Conservation (phyloP, 2,888 invertebrate species). For the Epinotia nisella region DNA sequence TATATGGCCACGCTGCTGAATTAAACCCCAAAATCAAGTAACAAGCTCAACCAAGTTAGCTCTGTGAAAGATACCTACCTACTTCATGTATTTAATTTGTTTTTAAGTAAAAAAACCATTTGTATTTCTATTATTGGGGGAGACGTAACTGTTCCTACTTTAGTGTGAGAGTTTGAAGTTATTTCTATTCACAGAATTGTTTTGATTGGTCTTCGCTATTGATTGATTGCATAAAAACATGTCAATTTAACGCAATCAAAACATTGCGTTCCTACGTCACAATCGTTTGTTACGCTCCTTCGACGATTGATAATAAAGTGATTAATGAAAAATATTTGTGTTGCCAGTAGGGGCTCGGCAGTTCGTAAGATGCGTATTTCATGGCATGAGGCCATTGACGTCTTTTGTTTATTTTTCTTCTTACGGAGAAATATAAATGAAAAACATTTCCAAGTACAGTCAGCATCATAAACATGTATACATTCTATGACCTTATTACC, state of each 20-base stretch:
- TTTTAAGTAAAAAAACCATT: too few species aligned
- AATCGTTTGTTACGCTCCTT: constrained; percentile 24
- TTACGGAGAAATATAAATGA: neutral
- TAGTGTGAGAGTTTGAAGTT: neutral
- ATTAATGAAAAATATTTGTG: constrained; percentile 40
- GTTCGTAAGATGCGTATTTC: constrained; percentile 13
- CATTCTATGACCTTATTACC: too few species aligned
- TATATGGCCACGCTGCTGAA: too few species aligned
- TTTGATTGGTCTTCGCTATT: constrained; percentile 40
- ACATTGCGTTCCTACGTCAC: constrained; percentile 34
- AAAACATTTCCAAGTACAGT: constrained; percentile 3
- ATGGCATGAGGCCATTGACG: constrained; percentile 25
- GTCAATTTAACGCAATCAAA: constrained; percentile 34
- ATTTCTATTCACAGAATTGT: constrained; percentile 11
- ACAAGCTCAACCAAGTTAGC: too few species aligned
- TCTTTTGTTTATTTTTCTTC: constrained; percentile 24
- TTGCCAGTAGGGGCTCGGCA: constrained; percentile 21
- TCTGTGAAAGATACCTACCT: too few species aligned
- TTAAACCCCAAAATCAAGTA: too few species aligned
- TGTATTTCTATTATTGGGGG: too few species aligned
- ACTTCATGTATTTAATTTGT: too few species aligned
- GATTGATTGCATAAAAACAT: constrained; percentile 49
- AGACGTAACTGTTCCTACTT: neutral
- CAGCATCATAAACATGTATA: too few species aligned
- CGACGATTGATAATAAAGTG: constrained; percentile 22